These are phyloP conservation scores for Pyxicephalus adspersus DNA, from an alignment of 2,113 vertebrate genomes.

Conservation along the genomic window DNA sequence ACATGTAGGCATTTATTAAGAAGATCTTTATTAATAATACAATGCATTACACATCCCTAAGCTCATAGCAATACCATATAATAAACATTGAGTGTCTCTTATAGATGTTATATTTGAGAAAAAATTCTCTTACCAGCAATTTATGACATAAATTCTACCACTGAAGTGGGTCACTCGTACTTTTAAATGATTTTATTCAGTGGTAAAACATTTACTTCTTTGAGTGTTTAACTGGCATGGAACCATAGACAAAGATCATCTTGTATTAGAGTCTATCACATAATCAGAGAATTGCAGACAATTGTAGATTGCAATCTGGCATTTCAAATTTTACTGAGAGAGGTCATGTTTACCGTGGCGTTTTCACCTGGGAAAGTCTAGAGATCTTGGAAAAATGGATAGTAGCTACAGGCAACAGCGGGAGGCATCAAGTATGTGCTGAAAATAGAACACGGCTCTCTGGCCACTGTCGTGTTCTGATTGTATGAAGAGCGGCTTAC, in stretches of 20 bases:
- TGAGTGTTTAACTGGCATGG: neutral
- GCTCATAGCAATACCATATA: too few relatives aligned
- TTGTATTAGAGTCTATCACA: neutral
- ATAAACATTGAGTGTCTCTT: neutral
- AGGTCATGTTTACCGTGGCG: constrained; percentile 3
- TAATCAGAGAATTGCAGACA: neutral
- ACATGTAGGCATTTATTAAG: too few relatives aligned
- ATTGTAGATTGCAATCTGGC: neutral
- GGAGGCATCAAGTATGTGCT: constrained; percentile 22
- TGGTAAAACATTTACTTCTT: neutral
- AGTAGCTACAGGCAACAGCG: constrained; percentile 36
- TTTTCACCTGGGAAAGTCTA: constrained; percentile 2
- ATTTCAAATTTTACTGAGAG: constrained; percentile 15
- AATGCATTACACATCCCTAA: too few relatives aligned
- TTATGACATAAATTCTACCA: too few relatives aligned
- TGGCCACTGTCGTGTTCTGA: constrained; percentile 8
- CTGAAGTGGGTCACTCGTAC: too few relatives aligned
- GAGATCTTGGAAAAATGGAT: neutral
- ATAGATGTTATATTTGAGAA: neutral
- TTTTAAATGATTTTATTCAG: neutral
- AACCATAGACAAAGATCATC: neutral
- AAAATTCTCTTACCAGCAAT: too few relatives aligned
- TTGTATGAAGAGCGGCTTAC: constrained; percentile 16
- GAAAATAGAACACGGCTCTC: constrained; percentile 39
- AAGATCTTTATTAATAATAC: too few relatives aligned